Percentiles rank a stretch among this genome's conserved stretches.
Evolutionary conservation across 2,888 invertebrate genomes (phyloP).

Genomic region (Rutpela maculata): DNA sequence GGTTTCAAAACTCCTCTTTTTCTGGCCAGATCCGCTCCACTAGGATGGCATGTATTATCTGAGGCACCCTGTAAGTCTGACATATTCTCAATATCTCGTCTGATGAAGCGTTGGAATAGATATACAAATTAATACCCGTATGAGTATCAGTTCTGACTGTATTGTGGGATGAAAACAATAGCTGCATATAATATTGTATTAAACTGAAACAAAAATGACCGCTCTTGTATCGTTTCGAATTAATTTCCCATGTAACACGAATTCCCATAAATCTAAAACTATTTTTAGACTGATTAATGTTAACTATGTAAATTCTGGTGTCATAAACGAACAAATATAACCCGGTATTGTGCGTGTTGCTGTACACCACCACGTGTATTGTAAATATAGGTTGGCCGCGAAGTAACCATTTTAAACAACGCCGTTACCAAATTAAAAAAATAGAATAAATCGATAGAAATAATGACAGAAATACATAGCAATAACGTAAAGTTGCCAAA

Average conservation of each 20-base stretch:
- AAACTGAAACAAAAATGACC: background rate
- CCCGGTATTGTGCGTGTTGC: background rate
- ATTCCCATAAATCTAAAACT: background rate
- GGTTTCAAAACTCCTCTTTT: no score
- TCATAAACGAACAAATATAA: background rate
- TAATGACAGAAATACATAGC: no score
- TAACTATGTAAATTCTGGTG: background rate
- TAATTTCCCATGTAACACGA: slow-evolving; percentile 4
- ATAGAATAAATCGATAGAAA: no score
- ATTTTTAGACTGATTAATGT: slow-evolving; percentile 2
- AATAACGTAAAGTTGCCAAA: no score
- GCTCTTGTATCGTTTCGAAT: background rate
- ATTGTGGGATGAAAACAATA: background rate
- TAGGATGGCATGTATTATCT: no score
- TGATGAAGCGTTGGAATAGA: background rate
- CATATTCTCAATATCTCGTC: background rate
- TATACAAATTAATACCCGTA: background rate
- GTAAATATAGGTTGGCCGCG: no score
- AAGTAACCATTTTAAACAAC: no score
- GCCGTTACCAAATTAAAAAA: no score
- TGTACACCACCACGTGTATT: no score
- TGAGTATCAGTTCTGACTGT: background rate
- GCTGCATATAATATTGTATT: background rate
- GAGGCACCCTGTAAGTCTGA: no score
- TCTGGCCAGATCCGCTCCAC: no score